Conservation (phyloP, 2,113 vertebrate genomes). For the Kobus ellipsiprymnus region DNA sequence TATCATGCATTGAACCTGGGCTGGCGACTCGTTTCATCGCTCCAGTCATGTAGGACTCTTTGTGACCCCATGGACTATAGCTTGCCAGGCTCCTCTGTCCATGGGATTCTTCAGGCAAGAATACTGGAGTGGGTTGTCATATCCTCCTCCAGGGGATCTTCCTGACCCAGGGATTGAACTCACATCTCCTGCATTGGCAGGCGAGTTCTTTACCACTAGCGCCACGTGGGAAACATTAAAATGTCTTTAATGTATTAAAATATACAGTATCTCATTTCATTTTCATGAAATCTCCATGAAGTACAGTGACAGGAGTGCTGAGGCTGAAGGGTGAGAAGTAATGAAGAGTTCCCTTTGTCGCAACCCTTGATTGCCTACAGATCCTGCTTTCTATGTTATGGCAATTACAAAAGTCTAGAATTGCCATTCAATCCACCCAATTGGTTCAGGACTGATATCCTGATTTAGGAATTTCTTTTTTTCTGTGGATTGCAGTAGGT, state of each 20-base stretch:
- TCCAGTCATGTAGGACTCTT: background rate
- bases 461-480: background rate
- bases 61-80: background rate
- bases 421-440: background rate
- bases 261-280: background rate
- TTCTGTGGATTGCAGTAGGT: background rate
- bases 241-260: background rate
- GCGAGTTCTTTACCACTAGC: background rate
- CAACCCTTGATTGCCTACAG: background rate
- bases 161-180: background rate
- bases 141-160: background rate
- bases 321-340: background rate
- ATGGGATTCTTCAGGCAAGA: background rate
- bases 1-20: too few species aligned
- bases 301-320: background rate
- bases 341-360: background rate
- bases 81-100: background rate
- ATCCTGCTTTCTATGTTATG: background rate
- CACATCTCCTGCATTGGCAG: background rate
- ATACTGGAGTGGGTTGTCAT: background rate
- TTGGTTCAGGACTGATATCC: background rate
- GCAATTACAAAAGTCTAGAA: background rate
- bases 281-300: background rate
- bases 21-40: accelerated
- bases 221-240: accelerated